These are phyloP conservation scores for Eudiplozoon nipponicum DNA, from an alignment of 2,888 invertebrate genomes.

Conservation along the genomic window DNA sequence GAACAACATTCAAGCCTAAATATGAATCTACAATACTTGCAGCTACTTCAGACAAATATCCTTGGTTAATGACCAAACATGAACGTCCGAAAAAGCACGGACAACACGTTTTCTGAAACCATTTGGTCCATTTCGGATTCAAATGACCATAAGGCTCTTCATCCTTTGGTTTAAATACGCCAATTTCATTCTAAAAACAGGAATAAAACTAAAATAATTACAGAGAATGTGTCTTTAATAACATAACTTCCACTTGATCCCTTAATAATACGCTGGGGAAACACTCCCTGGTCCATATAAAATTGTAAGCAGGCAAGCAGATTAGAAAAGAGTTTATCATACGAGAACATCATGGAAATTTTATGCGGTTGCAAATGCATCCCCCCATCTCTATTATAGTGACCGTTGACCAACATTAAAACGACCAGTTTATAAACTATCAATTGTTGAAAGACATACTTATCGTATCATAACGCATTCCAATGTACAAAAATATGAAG, in stretches of 20 bases:
- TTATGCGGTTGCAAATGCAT: no score
- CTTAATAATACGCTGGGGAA: conserved; percentile 82
- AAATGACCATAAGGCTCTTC: conserved; percentile 91
- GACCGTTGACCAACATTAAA: no score
- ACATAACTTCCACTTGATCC: conserved; percentile 97
- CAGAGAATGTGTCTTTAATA: conserved; percentile 64
- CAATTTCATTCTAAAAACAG: conserved; percentile 72
- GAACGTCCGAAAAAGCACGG: conserved; percentile 90
- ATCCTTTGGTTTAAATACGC: conserved; percentile 94
- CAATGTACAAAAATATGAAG: no score
- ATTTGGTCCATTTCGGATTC: conserved; percentile 98
- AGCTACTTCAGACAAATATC: conserved; percentile 91
- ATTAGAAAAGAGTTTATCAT: no score
- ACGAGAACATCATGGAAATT: no score
- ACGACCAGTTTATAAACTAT: no score
- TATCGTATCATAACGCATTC: no score
- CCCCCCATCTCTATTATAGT: no score
- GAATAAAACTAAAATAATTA: no score
- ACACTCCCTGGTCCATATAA: conserved; percentile 57
- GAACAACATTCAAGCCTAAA: conserved; percentile 66
- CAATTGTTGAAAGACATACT: no score
- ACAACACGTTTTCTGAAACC: conserved; percentile 76
- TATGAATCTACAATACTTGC: conserved; percentile 85
- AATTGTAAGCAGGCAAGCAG: no score
- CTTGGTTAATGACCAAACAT: conserved; percentile 91